Evolutionary conservation across 2,888 invertebrate genomes (phyloP).

Genomic region (Orgyia antiqua): DNA sequence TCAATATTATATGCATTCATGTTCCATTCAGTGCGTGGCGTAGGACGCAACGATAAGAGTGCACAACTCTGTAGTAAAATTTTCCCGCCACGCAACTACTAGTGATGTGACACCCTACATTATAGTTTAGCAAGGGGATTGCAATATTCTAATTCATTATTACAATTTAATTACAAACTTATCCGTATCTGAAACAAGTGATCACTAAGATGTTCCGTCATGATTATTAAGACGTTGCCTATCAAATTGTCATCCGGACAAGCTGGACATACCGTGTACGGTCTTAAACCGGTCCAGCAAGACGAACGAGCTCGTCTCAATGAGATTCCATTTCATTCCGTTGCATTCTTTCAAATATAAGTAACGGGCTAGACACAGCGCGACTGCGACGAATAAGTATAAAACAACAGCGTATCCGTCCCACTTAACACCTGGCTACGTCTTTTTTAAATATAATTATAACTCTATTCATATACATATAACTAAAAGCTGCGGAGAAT

Average conservation of each 20-base stretch:
- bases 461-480: slow-evolving; percentile 27
- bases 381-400: slow-evolving; percentile 37
- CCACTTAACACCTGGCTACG: slow-evolving; percentile 10
- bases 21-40: too few relatives aligned
- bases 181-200: slow-evolving; percentile 15
- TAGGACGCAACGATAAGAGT: too few relatives aligned
- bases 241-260: slow-evolving; percentile 63
- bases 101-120: too few relatives aligned
- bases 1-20: too few relatives aligned
- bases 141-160: too few relatives aligned
- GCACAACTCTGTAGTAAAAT: too few relatives aligned
- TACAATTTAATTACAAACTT: too few relatives aligned
- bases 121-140: too few relatives aligned
- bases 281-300: slow-evolving; percentile 61
- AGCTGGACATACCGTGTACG: slow-evolving; percentile 45
- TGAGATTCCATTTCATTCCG: slow-evolving; percentile 75
- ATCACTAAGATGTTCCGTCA: slow-evolving; percentile 31
- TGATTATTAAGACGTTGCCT: slow-evolving; percentile 52
- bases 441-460: slow-evolving; percentile 25
- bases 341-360: slow-evolving; percentile 65
- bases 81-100: too few relatives aligned
- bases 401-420: slow-evolving; percentile 25
- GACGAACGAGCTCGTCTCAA: slow-evolving; percentile 61
- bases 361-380: slow-evolving; percentile 60
- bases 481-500: slow-evolving; percentile 24